A percentile compares a stretch with the other conserved stretches of the same genome.
These are phyloP conservation scores for Netelia fuscicornis DNA, from an alignment of 2,888 invertebrate genomes.

Conservation along the genomic window DNA sequence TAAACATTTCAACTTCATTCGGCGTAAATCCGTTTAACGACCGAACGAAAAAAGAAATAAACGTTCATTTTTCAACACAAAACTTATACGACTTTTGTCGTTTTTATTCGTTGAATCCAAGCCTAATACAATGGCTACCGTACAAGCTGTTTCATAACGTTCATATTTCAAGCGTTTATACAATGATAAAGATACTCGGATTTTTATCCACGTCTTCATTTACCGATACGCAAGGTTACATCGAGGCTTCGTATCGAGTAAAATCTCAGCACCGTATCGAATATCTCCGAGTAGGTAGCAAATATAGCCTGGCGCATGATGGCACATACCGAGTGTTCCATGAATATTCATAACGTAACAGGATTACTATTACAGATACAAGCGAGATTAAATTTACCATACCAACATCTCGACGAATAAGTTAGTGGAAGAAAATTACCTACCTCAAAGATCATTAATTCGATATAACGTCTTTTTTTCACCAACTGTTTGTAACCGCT, in stretches of 20 bases:
- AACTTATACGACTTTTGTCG: background rate
- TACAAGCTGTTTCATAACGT: conserved; percentile 9
- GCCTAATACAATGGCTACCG: background rate
- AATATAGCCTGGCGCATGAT: conserved; percentile 50
- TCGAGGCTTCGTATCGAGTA: conserved; percentile 56
- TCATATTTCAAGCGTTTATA: background rate
- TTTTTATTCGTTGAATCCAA: background rate
- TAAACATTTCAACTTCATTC: conserved; percentile 33
- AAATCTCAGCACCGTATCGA: conserved; percentile 59
- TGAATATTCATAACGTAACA: conserved; percentile 72
- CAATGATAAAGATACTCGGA: conserved; percentile 38
- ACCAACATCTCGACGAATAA: conserved; percentile 55
- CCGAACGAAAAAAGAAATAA: conserved; percentile 3
- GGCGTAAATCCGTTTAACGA: conserved; percentile 19
- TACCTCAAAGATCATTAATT: conserved; percentile 35
- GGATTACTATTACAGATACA: conserved; percentile 69
- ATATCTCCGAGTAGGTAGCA: conserved; percentile 55
- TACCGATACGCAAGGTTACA: conserved; percentile 38
- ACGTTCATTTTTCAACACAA: conserved; percentile 3
- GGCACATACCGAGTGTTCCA: conserved; percentile 49
- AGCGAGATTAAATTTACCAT: conserved; percentile 57
- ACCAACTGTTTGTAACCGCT: background rate
- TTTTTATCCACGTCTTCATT: conserved; percentile 41
- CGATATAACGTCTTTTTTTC: background rate
- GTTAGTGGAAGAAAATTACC: conserved; percentile 44